Evolutionary conservation across 2,797 vertebrate genomes (phyloP), one percentile per base, ranked within the genome.

Genomic region (Sebastes vulpes): DNA sequence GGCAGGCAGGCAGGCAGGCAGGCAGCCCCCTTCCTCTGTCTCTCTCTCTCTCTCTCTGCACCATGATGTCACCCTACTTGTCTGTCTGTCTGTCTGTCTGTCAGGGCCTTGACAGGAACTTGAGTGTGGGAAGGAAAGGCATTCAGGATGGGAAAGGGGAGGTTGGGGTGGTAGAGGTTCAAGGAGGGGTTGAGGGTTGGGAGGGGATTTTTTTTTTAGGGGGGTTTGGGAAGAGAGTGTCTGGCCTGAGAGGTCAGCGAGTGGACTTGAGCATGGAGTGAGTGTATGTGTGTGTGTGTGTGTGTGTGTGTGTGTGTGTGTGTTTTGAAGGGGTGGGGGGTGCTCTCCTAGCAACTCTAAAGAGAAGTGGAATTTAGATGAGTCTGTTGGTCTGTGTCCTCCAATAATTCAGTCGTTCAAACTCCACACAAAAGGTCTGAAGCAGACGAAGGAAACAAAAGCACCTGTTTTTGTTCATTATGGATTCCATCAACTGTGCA

Each of bases 71-170:
- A 86, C 85, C 85, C 70, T 84, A 82, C 79, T 82, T 92, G 84
- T 77, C 79, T 83, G 80, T 73, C 80, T 59, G 84, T 77, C 79
- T 83, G 81, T 74, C 80, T 59, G 87, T 91, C 85, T 86, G 84
- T 94, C 93, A 94, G 76, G 77, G 74, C 78, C 89, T 88, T 89
- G 90, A 91, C 89, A 84, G 89, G 89, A 94, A 93, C 94, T 92
- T 89, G 84, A 92, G 90, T 93, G 93, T 93, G 91, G 89, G 93
- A 93, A 90, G 91, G 81, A 54, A 79, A 90, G 64, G 85, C 32
- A 60, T 73, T 82, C 29, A 42, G 48, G 57, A 9, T 56, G 4
- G 50, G 52, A 63, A 11, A 12, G 54, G 21, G 31, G 63, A 21
- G 58, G 50, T 9, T 14, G 66, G 31, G 46, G 72, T 53, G 59